Conservation (phyloP, 2,113 vertebrate genomes). For the Eulemur rufifrons region DNA sequence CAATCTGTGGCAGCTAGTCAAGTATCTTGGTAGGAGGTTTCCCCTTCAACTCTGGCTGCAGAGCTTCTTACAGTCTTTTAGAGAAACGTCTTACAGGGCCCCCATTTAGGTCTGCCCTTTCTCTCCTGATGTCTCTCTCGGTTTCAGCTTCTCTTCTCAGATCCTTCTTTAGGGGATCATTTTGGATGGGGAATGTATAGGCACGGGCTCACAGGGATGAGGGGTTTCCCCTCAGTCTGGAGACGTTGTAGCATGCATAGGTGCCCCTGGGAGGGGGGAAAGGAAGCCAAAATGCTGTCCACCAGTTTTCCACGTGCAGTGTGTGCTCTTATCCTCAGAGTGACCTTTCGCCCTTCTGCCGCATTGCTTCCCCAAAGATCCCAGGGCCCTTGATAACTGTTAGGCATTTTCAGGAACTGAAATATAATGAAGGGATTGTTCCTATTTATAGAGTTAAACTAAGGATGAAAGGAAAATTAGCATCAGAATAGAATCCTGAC, state of each 20-base stretch:
- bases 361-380: neutral
- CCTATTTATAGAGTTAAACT: neutral
- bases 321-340: neutral
- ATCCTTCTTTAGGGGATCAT: neutral
- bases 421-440: neutral
- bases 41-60: neutral
- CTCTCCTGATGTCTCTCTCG: neutral
- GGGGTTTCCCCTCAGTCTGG: neutral
- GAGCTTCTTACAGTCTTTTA: neutral
- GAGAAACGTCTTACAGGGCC: neutral
- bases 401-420: neutral
- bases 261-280: neutral
- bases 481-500: neutral
- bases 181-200: neutral
- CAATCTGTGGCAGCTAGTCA: neutral
- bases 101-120: neutral
- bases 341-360: neutral
- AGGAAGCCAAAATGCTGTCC: neutral
- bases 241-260: neutral
- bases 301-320: accelerated
- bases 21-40: neutral
- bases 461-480: neutral
- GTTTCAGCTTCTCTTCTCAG: neutral
- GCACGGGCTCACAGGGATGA: neutral
- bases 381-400: neutral